These are phyloP conservation scores for Phycodurus eques DNA, from an alignment of 2,113 vertebrate species.

Conservation along the genomic window DNA sequence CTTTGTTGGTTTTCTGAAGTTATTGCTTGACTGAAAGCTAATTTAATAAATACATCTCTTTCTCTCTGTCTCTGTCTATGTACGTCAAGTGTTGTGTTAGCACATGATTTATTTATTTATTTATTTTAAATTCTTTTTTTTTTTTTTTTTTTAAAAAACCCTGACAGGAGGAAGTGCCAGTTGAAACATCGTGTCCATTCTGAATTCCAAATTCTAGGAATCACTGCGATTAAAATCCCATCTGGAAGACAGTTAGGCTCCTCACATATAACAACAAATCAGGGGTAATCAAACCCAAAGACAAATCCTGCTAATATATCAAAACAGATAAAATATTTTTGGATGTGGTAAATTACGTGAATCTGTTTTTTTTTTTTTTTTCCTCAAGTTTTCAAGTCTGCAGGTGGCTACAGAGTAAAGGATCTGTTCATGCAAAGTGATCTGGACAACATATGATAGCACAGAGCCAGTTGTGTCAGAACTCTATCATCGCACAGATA, in stretches of 20 bases:
- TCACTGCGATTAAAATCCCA: conserved; percentile 14
- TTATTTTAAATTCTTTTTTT: no score
- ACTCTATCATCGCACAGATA: not conserved
- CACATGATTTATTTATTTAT: not conserved
- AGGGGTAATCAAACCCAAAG: conserved; percentile 9
- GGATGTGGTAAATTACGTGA: not conserved
- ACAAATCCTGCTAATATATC: conserved; percentile 12
- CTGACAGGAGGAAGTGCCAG: conserved; percentile 13
- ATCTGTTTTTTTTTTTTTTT: not conserved
- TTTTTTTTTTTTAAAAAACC: not conserved
- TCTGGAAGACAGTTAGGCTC: not conserved
- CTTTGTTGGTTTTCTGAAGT: no score
- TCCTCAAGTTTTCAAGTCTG: conserved; percentile 2
- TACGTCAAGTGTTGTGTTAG: conserved; percentile 22
- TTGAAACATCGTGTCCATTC: conserved; percentile 12
- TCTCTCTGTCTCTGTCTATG: no score
- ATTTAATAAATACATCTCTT: no score
- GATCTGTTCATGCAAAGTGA: no score
- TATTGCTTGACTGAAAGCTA: no score
- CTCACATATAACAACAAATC: conserved; percentile 16
- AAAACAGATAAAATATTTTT: conserved; percentile 21
- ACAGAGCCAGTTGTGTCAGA: not conserved
- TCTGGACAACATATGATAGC: conserved; percentile 24
- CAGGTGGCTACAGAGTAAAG: conserved; percentile 14
- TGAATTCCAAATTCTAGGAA: conserved; percentile 9